These are phyloP conservation scores for Drosophila orosa DNA, from an alignment of 1,140 invertebrate species.

Conservation along the genomic window DNA sequence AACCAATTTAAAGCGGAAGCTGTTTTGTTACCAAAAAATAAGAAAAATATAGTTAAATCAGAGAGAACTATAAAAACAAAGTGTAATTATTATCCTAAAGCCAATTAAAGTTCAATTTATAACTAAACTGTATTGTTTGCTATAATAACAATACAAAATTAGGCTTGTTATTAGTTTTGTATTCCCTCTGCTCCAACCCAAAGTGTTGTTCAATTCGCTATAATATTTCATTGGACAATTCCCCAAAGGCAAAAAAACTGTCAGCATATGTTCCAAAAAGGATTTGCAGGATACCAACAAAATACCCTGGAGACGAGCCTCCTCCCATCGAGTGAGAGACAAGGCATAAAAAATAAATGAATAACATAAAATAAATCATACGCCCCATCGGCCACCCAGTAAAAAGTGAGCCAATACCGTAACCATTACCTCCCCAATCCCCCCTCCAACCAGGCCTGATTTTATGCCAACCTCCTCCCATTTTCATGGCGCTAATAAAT, in stretches of 20 bases:
- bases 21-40: constrained; percentile 7
- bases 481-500: constrained; percentile 76
- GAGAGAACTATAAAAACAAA: neutral
- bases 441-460: neutral
- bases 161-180: neutral
- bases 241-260: constrained; percentile 18
- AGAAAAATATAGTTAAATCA: constrained; percentile 2
- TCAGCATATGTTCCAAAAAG: constrained; percentile 63
- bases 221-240: constrained; percentile 19
- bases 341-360: constrained; percentile 67
- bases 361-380: constrained; percentile 81
- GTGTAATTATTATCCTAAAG: too few species aligned
- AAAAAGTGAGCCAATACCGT: constrained; percentile 69
- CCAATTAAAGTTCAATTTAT: neutral
- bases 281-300: constrained; percentile 24
- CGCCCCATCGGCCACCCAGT: constrained; percentile 70
- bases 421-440: constrained; percentile 50
- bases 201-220: constrained; percentile 13
- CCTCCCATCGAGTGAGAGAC: constrained; percentile 7
- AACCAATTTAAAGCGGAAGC: constrained; percentile 48
- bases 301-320: constrained; percentile 28
- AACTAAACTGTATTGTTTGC: neutral
- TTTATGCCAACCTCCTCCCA: neutral
- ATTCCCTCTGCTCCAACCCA: neutral
- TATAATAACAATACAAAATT: neutral